Base-by-base conservation (phyloP, 2,797 vertebrate genomes). In the Enteromius radiatus region DNA sequence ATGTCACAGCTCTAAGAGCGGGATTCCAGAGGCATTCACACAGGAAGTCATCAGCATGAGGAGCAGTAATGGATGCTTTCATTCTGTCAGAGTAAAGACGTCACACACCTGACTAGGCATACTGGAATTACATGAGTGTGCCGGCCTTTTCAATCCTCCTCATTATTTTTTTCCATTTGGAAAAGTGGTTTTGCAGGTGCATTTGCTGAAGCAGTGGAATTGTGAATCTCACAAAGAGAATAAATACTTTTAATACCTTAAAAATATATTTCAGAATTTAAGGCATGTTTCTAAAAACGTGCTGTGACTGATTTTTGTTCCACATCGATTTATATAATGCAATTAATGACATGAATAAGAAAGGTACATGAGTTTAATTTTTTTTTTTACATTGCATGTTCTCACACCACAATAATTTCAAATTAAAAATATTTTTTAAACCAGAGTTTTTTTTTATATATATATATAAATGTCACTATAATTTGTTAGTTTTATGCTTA, bases 51-150 rank as follows among this genome's bases (percentile, higher is more conserved):
- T 33, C 12, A 75, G 31, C 10, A 52, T 52, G 19, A 75, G 3
- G 12, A 75, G 71, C 3, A n/a, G 71, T 74, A 74, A 74, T 54
- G 10, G 70, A 73, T n/a, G 28, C 5, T 36, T 74, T 74, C 49
- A 54, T 54, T 31, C 47, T 54, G 47, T 33, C 31, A 36, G 28
- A 52, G 45, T 33, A 6, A 71, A 71, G 70, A 73, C 31, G 7
- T 36, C 12, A 38, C 33, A 74, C 33, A 74, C 49, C 49, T 56
- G 31, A 75, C 33, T 56, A 36, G 38, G 7, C 49, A 38, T 15
- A 17, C 19, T 8, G 19, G 19, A n/a, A 49, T 49, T 11, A 31
- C 4, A 49, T 19, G 68, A 47, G 26, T 21, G 23, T 31, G 23
- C 10, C 19, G 45, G 3, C 23, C 49, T 38, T 74, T 74, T 74